Percentiles rank a stretch among this genome's conserved stretches.
These are phyloP conservation scores for Garra rufa DNA, from an alignment of 2,113 vertebrate genomes.

Conservation along the genomic window DNA sequence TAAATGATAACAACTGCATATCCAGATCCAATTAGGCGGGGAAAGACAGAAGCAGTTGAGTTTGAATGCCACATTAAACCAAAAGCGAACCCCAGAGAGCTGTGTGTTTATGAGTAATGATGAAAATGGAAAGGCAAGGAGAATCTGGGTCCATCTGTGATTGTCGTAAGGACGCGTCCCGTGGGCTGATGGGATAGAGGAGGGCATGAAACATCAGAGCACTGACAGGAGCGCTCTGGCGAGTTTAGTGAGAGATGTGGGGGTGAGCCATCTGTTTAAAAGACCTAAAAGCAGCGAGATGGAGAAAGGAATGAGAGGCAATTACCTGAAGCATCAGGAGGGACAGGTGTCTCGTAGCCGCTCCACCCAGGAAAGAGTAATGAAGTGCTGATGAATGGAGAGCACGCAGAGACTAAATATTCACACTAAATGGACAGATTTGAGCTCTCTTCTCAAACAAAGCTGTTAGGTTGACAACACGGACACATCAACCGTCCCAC, in stretches of 20 bases:
- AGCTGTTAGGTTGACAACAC: neutral
- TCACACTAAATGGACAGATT: neutral
- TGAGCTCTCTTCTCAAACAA: neutral
- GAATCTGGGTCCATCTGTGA: constrained; percentile 54
- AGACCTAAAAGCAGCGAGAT: neutral
- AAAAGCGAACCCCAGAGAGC: constrained; percentile 70
- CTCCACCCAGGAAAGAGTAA: constrained; percentile 66
- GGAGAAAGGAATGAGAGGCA: constrained; percentile 55
- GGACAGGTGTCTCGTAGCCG: constrained; percentile 53
- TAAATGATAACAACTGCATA: constrained; percentile 75
- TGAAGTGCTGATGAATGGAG: constrained; percentile 57
- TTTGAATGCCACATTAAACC: constrained; percentile 69
- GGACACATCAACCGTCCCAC: neutral
- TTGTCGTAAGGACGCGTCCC: constrained; percentile 33
- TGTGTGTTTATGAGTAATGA: constrained; percentile 72
- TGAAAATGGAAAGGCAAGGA: constrained; percentile 72
- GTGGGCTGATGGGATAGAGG: constrained; percentile 42
- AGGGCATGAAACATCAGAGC: constrained; percentile 26
- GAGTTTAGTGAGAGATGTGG: constrained; percentile 23
- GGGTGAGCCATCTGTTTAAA: constrained; percentile 43
- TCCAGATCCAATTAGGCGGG: constrained; percentile 74
- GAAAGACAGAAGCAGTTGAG: constrained; percentile 63
- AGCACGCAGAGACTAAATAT: neutral
- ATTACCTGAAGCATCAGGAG: constrained; percentile 60
- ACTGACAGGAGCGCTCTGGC: neutral